Percentiles rank a stretch among this genome's conserved stretches.
These are phyloP conservation scores for Gallirallus australis DNA, from an alignment of 2,797 vertebrate genomes.

Conservation along the genomic window DNA sequence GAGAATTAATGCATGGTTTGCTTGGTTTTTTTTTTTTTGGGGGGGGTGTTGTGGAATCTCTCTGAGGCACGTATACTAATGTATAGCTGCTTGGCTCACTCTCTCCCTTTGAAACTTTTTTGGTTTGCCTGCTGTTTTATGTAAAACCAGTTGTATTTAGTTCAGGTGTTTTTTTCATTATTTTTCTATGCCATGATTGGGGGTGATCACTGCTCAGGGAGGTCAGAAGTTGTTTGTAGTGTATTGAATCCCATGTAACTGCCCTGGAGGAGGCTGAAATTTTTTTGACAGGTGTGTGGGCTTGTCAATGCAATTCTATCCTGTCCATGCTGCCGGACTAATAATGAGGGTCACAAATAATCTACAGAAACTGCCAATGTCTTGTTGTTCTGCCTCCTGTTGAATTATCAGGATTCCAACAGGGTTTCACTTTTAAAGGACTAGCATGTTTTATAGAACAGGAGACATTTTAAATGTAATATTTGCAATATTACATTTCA, in stretches of 20 bases:
- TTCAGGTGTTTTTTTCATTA: neutral
- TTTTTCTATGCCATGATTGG: neutral
- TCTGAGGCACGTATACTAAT: neutral
- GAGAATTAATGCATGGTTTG: neutral
- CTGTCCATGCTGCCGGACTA: neutral
- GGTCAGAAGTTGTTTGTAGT: neutral
- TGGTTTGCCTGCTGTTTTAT: neutral
- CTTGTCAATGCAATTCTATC: neutral
- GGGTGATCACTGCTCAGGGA: neutral
- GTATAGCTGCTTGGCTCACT: neutral
- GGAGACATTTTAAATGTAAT: neutral
- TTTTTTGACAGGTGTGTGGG: neutral
- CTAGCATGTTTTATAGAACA: neutral
- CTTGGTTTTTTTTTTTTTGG: neutral
- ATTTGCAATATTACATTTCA: neutral
- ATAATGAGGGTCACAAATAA: neutral
- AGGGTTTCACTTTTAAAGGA: neutral
- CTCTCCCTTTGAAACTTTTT: neutral
- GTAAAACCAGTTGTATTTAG: neutral
- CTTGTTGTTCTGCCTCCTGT: neutral
- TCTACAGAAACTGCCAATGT: neutral
- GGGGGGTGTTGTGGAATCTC: neutral
- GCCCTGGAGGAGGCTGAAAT: accelerated
- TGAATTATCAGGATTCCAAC: neutral
- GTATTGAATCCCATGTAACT: neutral